These are phyloP conservation scores for Leptopterna dolabrata DNA, from an alignment of 2,888 invertebrate genomes.

Conservation along the genomic window DNA sequence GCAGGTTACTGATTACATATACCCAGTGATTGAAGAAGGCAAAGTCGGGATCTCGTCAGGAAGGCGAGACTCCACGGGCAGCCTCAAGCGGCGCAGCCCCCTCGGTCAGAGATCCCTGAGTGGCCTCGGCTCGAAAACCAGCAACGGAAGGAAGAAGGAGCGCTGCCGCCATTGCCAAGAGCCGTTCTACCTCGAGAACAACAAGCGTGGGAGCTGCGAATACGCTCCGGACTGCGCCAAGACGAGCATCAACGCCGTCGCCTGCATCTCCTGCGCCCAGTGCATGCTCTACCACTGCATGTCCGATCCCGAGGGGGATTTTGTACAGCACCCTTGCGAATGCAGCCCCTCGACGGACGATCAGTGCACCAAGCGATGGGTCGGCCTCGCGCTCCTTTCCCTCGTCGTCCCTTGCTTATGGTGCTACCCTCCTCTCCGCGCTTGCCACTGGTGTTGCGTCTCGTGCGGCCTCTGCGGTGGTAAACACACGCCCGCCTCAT, in stretches of 20 bases:
- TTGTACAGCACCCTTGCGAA: slow-evolving; percentile 85
- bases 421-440: slow-evolving; percentile 89
- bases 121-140: slow-evolving; percentile 79
- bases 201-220: slow-evolving; percentile 86
- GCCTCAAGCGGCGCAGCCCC: slow-evolving; percentile 60
- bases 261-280: slow-evolving; percentile 88
- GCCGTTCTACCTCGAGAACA: slow-evolving; percentile 84
- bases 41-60: slow-evolving; percentile 51
- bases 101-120: slow-evolving; percentile 69
- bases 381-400: slow-evolving; percentile 85
- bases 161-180: slow-evolving; percentile 77
- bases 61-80: slow-evolving; percentile 56
- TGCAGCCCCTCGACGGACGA: slow-evolving; percentile 73
- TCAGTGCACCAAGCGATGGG: slow-evolving; percentile 85
- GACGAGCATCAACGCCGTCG: slow-evolving; percentile 82
- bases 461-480: slow-evolving; percentile 87
- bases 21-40: slow-evolving; percentile 65
- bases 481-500: slow-evolving; percentile 70
- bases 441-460: slow-evolving; percentile 85
- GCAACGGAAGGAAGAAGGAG: slow-evolving; percentile 65
- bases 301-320: slow-evolving; percentile 90
- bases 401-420: slow-evolving; percentile 93
- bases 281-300: slow-evolving; percentile 94
- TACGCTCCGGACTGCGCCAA: slow-evolving; percentile 87
- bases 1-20: slow-evolving; percentile 43